Conservation (phyloP, 37 sponge, comb jelly and placozoan species). For the Chondrosia reniformis region DNA sequence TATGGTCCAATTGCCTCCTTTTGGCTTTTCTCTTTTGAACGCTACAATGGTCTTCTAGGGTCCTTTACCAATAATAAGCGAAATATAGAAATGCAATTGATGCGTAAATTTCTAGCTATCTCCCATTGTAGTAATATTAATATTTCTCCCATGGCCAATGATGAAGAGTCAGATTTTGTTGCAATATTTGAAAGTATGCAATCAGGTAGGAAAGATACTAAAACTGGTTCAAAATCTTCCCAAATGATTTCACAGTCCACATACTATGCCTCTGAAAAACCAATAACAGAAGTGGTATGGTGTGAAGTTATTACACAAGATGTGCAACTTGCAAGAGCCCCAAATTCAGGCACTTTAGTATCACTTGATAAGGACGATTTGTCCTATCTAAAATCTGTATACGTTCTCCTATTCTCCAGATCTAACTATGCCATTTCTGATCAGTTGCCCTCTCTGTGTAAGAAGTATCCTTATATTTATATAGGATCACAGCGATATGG, state of each 20-base stretch:
- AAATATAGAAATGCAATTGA: conserved; percentile 20
- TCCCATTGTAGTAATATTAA: no score
- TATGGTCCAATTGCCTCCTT: not conserved
- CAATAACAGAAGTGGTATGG: no score
- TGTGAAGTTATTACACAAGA: no score
- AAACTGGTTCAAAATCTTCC: no score
- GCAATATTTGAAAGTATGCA: no score
- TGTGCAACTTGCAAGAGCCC: no score
- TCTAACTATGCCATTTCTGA: not conserved
- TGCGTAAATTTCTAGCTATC: conserved; percentile 16
- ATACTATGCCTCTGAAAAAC: no score
- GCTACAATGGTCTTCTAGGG: conserved; percentile 15
- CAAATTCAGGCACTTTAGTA: not conserved
- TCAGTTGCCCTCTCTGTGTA: not conserved
- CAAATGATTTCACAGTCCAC: no score
- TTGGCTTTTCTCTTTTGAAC: conserved; percentile 17
- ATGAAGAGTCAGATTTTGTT: no score
- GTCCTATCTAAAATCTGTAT: not conserved
- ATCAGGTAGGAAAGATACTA: no score
- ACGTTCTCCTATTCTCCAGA: not conserved
- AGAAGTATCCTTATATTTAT: conserved; percentile 4
- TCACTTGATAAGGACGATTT: conserved; percentile 4
- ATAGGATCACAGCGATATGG: conserved; percentile 2
- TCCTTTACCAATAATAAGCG: not conserved
- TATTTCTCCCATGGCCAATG: no score